Evolutionary conservation across 2,113 vertebrate genomes (phyloP).

Genomic region (Typhlomys cinereus): DNA sequence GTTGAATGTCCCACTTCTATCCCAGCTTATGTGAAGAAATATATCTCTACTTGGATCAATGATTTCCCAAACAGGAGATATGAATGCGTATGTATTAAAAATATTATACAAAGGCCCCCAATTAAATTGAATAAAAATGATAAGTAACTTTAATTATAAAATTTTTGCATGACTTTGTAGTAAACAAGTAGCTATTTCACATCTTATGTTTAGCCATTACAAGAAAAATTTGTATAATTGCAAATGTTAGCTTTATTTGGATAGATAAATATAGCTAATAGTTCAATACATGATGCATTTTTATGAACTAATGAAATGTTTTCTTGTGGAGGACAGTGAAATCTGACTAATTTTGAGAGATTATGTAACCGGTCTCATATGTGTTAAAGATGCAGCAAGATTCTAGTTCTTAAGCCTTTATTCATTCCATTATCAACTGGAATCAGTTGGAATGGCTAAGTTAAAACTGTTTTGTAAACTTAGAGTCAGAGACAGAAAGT

Average conservation of each 20-base stretch:
- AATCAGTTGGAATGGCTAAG: constrained; percentile 19
- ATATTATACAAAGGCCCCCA: no score
- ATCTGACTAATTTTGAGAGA: background rate
- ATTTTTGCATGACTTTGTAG: constrained; percentile 22
- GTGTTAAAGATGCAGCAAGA: background rate
- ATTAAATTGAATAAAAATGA: background rate
- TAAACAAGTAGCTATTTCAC: background rate
- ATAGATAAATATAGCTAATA: background rate
- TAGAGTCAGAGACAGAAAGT: background rate
- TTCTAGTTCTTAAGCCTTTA: constrained; percentile 43
- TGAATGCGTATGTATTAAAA: no score
- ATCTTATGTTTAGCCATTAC: background rate
- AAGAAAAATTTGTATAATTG: background rate
- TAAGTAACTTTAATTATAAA: background rate
- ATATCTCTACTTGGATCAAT: background rate
- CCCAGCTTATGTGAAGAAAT: background rate
- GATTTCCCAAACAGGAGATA: no score
- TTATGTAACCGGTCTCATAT: constrained; percentile 8
- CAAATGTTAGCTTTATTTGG: background rate
- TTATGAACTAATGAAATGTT: constrained; percentile 24
- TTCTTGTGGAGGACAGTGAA: background rate
- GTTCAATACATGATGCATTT: background rate
- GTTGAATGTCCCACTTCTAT: background rate
- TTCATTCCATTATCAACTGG: constrained; percentile 35
- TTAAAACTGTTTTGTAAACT: constrained; percentile 22